phyloP scores from a whole-genome alignment of 2,888 invertebrate species.

The Tiphia femorata region DNA sequence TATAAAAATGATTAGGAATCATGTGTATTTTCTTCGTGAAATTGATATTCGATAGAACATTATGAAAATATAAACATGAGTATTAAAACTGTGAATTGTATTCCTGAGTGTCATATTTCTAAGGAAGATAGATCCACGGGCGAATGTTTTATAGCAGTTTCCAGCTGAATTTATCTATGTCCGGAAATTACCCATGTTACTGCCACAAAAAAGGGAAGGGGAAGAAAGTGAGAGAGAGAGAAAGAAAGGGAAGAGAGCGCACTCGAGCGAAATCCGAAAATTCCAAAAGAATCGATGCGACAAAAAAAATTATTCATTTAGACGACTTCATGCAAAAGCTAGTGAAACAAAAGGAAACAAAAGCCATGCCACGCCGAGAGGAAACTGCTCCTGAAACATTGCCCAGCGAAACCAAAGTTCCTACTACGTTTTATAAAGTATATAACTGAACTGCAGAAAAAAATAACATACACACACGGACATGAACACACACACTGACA shows the following conservation, averaged over 20 bases:
- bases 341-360: slow-evolving; percentile 3
- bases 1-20: slow-evolving; percentile 54
- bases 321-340: no score
- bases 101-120: slow-evolving; percentile 69
- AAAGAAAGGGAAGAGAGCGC: slow-evolving; percentile 1
- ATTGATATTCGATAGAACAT: slow-evolving; percentile 57
- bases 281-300: slow-evolving; percentile 1
- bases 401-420: slow-evolving; percentile 76
- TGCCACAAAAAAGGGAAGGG: slow-evolving; percentile 4
- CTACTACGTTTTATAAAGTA: slow-evolving; percentile 72
- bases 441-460: slow-evolving; percentile 64
- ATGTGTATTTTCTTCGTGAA: slow-evolving; percentile 68
- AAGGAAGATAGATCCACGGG: slow-evolving; percentile 68
- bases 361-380: slow-evolving; percentile 40
- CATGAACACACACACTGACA: no score
- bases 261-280: slow-evolving; percentile 12
- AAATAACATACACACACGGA: no score
- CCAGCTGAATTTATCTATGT: slow-evolving; percentile 53
- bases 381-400: slow-evolving; percentile 68
- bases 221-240: no score
- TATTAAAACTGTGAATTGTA: slow-evolving; percentile 65
- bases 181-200: neutral
- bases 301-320: neutral
- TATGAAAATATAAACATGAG: slow-evolving; percentile 61
- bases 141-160: slow-evolving; percentile 68